Base-by-base conservation (phyloP, 2,888 invertebrate species). In the Eubasilissa splendida region DNA sequence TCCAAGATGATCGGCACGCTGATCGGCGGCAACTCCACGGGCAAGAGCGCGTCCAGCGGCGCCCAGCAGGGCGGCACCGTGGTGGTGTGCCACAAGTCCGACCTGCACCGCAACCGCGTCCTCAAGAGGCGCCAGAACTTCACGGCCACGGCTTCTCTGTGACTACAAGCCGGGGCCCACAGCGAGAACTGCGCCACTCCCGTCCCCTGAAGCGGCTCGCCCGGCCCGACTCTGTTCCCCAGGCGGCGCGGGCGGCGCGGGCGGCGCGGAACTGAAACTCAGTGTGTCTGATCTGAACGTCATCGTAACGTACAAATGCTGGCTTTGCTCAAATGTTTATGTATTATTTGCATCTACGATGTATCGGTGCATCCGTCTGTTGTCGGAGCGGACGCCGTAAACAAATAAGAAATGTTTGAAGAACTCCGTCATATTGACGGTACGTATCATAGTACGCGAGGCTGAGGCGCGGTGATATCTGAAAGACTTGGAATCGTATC, bases 1-100 rank as follows among this genome's bases (percentile, higher is more conserved):
- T 94, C 94, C 53, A 95, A 95, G 88, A 95, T 95, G 95, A 92
- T 95, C 83, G 95, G 94, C 79, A 94, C 94, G 9, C 88, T 95
- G 82, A 94, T 94, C 87, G 94, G 94, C 58, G 87, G 87, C 4
- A 82, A 80, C 65, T 80, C 82, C 33, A 75, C 63, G 0, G 83
- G 80, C 5, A 70, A 87, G 76, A 90, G 89, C 7, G 79, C 80
- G 22, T 33, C 74, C 42, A 71, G 70, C 22, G 70, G 68, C n/a
- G 63, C 52, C 7, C 80, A 75, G 33, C 82, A 82, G 84, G 91
- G 91, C 52, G 92, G 92, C 22, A 92, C 92, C 3, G 92, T 92
- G 9, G 91, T 92, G 56, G 92, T 91, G n/a, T 92, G 92, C 84
- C 90, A 92, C 85, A 92, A 92, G 85, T 90, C 91, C 42, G 92